Evolutionary conservation across 1,140 invertebrate genomes (phyloP).

Genomic region (Ostrea edulis): DNA sequence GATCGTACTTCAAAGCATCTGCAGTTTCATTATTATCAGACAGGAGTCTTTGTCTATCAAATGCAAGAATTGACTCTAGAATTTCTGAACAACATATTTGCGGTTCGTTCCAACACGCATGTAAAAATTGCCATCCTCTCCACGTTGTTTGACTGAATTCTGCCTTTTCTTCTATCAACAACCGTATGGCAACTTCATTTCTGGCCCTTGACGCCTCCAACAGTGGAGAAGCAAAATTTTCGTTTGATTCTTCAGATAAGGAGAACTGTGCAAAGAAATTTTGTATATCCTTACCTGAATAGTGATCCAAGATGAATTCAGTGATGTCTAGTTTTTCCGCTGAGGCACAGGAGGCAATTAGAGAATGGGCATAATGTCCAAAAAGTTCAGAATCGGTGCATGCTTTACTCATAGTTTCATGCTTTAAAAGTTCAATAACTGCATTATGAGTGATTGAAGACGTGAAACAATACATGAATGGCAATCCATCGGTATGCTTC

Average conservation of each 20-base stretch:
- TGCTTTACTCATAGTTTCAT: not conserved
- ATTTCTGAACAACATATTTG: not conserved
- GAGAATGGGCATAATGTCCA: not conserved
- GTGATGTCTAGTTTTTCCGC: not conserved
- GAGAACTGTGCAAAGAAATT: not conserved
- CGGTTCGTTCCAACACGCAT: not conserved
- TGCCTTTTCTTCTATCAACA: not conserved
- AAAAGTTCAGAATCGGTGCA: not conserved
- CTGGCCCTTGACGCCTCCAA: not conserved
- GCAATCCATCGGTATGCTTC: not conserved
- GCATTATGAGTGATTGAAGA: not conserved
- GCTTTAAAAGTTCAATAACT: not conserved
- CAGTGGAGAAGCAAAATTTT: not conserved
- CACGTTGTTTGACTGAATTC: not conserved
- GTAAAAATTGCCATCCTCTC: slow-evolving; percentile 19
- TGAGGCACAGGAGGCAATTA: not conserved
- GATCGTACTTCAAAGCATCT: not conserved
- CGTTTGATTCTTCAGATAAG: not conserved
- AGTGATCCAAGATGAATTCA: not conserved
- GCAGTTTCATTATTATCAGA: not conserved
- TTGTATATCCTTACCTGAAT: not conserved
- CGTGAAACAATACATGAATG: slow-evolving; percentile 8
- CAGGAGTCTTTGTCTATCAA: not conserved
- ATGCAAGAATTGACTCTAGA: not conserved
- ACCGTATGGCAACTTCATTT: not conserved